A percentile compares a stretch with the other conserved stretches of the same genome.
Conservation (phyloP, 2,888 invertebrate species). For the Cynaeus angustus region DNA sequence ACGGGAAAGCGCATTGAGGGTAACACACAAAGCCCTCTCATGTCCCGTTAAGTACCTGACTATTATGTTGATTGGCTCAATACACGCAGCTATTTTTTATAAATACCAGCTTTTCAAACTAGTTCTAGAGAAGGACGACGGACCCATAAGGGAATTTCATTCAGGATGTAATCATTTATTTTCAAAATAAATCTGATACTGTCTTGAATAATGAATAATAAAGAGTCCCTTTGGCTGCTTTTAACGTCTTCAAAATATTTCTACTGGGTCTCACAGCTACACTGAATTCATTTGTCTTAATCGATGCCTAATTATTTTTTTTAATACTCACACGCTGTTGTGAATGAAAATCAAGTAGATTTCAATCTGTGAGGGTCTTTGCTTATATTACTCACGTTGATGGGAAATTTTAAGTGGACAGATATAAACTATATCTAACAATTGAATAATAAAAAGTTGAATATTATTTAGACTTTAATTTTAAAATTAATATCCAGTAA, state of each 20-base stretch:
- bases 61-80: constrained; percentile 59
- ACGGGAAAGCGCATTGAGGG: constrained; percentile 61
- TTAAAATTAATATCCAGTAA: too few species aligned
- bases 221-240: constrained; percentile 17
- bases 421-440: not conserved
- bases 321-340: not conserved
- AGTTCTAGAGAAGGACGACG: constrained; percentile 22
- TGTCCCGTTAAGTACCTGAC: constrained; percentile 64
- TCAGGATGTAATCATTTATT: constrained; percentile 31
- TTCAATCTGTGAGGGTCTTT: not conserved
- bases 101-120: constrained; percentile 35
- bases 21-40: constrained; percentile 58
- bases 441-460: too few species aligned
- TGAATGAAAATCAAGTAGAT: constrained; percentile 4
- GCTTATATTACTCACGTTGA: too few species aligned
- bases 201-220: constrained; percentile 45
- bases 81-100: constrained; percentile 41
- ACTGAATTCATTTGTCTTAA: constrained; percentile 26
- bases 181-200: constrained; percentile 44
- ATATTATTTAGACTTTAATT: too few species aligned
- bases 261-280: constrained; percentile 11
- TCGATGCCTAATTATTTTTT: constrained; percentile 31
- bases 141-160: constrained; percentile 40
- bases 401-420: not conserved
- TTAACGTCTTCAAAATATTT: constrained; percentile 7